Percentiles rank a stretch among this genome's conserved stretches.
Conservation (phyloP, 2,888 invertebrate species). For the Agriopis aurantiaria region DNA sequence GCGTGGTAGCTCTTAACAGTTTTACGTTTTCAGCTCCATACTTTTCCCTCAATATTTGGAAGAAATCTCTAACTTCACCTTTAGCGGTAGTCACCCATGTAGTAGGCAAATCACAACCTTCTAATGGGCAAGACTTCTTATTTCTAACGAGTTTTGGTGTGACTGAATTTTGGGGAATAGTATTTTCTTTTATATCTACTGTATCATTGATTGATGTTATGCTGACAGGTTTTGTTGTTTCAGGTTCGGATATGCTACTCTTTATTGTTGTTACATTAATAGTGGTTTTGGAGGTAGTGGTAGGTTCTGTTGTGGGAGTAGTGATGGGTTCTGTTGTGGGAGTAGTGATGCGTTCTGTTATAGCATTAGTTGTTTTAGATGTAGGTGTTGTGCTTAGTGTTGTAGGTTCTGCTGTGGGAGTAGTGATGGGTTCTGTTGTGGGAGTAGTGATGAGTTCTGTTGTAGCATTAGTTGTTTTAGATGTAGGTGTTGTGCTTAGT, state of each 20-base stretch:
- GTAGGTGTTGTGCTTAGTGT: conserved; percentile 11
- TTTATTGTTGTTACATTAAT: conserved; percentile 20
- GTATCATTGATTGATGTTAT: conserved; percentile 14
- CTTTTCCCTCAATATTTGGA: conserved; percentile 64
- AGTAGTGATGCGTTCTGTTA: background rate
- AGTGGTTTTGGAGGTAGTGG: conserved; percentile 2
- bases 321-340: background rate
- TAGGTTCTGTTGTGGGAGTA: background rate
- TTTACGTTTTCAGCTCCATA: conserved; percentile 61
- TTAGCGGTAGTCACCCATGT: conserved; percentile 75
- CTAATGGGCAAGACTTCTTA: background rate
- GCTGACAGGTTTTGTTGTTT: conserved; percentile 22
- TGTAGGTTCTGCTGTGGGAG: conserved; percentile 3
- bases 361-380: background rate
- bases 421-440: background rate
- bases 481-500: conserved; percentile 11
- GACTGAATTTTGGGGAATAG: conserved; percentile 19
- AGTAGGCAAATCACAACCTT: conserved; percentile 63
- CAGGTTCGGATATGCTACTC: background rate
- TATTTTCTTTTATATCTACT: conserved; percentile 25
- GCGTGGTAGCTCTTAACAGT: conserved; percentile 64
- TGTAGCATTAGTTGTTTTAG: background rate
- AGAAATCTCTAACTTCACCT: conserved; percentile 74
- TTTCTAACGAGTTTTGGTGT: background rate
- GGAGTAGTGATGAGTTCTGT: background rate